Evolutionary conservation across 2,797 vertebrate genomes (phyloP).

Genomic region (Argyrosomus regius): DNA sequence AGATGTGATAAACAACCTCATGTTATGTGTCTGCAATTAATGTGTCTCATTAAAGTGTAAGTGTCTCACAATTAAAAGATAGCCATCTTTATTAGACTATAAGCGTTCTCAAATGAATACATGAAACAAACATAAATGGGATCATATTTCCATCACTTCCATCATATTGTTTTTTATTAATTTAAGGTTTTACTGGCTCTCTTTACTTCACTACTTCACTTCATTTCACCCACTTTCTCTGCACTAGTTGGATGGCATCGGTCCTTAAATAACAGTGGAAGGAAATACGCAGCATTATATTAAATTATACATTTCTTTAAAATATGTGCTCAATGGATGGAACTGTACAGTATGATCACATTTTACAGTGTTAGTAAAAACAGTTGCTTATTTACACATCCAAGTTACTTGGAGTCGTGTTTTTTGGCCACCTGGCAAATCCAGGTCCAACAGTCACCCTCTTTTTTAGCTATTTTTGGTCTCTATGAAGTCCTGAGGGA

Average conservation of each 20-base stretch:
- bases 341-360: neutral
- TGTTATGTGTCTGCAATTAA: conserved; percentile 13
- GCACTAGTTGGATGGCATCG: neutral
- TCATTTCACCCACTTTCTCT: neutral
- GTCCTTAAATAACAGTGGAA: neutral
- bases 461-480: neutral
- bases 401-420: neutral
- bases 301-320: no score
- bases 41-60: neutral
- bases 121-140: neutral
- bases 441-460: neutral
- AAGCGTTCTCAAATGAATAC: neutral
- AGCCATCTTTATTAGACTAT: neutral
- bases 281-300: neutral
- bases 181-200: neutral
- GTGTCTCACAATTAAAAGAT: neutral
- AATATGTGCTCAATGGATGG: neutral
- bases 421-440: neutral
- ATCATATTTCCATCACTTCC: neutral
- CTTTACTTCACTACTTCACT: neutral
- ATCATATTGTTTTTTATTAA: neutral
- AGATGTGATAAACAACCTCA: conserved; percentile 8
- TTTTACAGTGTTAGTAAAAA: neutral
- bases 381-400: neutral
- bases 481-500: neutral